These are phyloP conservation scores for Incurvaria masculella DNA, from an alignment of 2,888 invertebrate genomes.

Conservation along the genomic window DNA sequence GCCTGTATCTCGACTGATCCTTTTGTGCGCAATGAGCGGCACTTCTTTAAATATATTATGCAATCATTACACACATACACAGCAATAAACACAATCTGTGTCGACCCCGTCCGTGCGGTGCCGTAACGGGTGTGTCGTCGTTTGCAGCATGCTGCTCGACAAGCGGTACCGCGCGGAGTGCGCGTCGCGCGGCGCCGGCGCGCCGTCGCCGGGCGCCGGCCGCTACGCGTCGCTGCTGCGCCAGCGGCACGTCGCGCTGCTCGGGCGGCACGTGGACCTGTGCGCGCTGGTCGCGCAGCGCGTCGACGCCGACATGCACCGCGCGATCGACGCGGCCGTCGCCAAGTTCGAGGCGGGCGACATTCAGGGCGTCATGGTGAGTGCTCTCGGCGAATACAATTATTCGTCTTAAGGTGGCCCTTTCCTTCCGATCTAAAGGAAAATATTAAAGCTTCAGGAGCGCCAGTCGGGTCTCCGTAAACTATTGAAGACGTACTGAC, in stretches of 20 bases:
- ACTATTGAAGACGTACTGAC: too few species aligned
- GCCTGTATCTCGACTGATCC: constrained; percentile 11
- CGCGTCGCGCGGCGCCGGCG: constrained; percentile 82
- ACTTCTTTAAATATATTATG: too few species aligned
- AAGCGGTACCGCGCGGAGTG: constrained; percentile 97
- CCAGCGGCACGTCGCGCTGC: constrained; percentile 91
- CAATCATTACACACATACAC: too few species aligned
- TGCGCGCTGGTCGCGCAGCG: constrained; percentile 71
- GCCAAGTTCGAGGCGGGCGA: constrained; percentile 96
- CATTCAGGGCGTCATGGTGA: constrained; percentile 91
- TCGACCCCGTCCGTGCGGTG: too few species aligned
- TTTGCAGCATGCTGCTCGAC: constrained; percentile 84
- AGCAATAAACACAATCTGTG: too few species aligned
- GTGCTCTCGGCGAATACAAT: too few species aligned
- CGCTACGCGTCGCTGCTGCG: constrained; percentile 93
- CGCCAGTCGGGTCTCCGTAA: too few species aligned
- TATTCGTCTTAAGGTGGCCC: too few species aligned
- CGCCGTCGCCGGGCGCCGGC: constrained; percentile 84
- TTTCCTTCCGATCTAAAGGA: too few species aligned
- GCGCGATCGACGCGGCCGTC: constrained; percentile 89
- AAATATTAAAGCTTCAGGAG: too few species aligned
- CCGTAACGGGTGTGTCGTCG: too few species aligned
- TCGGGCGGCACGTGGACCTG: constrained; percentile 94
- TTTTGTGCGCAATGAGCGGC: too few species aligned
- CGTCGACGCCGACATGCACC: constrained; percentile 94